Base-by-base conservation (phyloP, 2,797 vertebrate species). In the Tadarida brasiliensis region DNA sequence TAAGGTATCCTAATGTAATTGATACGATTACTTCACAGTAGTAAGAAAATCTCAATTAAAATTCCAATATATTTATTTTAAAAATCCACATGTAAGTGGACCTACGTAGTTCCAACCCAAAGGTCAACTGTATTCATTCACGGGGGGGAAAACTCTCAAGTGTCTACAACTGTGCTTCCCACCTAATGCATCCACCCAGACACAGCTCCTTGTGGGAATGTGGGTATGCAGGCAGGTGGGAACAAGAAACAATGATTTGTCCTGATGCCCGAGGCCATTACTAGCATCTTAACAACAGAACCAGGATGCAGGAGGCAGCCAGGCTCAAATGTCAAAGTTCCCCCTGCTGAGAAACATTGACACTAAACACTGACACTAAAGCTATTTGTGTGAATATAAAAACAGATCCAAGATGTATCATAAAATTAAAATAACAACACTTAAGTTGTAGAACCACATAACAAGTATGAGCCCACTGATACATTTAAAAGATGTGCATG, bases 291-390 rank as follows among this genome's bases (percentile, higher is more conserved):
- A 28, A 17, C n/a, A 28, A 17, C n/a, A 73, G 28, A 39, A 11
- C 22, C 22, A 10, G 44, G 7, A 33, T 4, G 4, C 0, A 3
- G 44, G 20, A 26, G 0, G 3, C 7, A 4, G 9, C 56, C 17
- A 76, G 24, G 56, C 28, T 39, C 63, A 82, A 56, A 76, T 10
- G 35, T 19, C 54, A 47, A 30, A 56, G 54, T 0, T 0, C 12
- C 44, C 44, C 17, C n/a, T 67, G 35, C 83, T 30, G n/a, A 65
- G 47, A 35, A 71, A 30, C 30, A n/a, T 0, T 10, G 56, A 85
- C 14, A 56, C 5, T 49, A 47, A 49, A 57, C 47, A 6, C 14
- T 4, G 5, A 8, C 5, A 35, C 39, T 44, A 44, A 44, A 44
- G 35, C 26, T 28, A 44, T 19, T 8, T 74, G 63, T n/a, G 7